Base-by-base conservation (phyloP, 2,113 vertebrate species). In the Calyptomena viridis region DNA sequence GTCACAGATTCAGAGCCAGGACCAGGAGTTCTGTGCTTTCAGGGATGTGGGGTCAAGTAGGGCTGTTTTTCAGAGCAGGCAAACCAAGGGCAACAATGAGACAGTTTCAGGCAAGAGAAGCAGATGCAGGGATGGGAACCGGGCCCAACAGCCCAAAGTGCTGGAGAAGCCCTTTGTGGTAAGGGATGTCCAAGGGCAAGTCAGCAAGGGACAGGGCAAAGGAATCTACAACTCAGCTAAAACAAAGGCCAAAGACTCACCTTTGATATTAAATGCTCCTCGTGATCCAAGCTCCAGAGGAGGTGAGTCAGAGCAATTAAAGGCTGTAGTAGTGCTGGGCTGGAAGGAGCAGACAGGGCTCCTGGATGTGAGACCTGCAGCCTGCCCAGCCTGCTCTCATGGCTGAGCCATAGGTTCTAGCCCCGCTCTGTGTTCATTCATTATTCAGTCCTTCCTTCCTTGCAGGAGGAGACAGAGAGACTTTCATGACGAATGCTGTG, bases 401-500 rank as follows among this genome's bases (percentile, higher is more conserved):
- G 89, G 80, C 42, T 13, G 13, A 82, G 71, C 30, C 4, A 0
- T 33, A 75, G 77, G 5, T 69, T 81, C 44, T 68, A 82, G 74
- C 76, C 37, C 78, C 64, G 40, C 74, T 68, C 71, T 76, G 60
- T 71, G 52, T 83, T 91, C 90, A 94, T 94, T 95, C 90, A 93
- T 95, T 90, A 92, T 94, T 93, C 88, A 92, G 88, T 62, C 47
- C 87, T 83, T 84, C 90, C 92, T 91, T 91, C 85, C 92, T 91
- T 69, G 58, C 53, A 76, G 60, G 67, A 90, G 73, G 49, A 94
- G 78, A 85, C 81, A 72, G 84, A 88, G 52, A 90, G 56, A 47
- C 76, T 95, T 94, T 92, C 91, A 72, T 87, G 86, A 92, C 95
- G 83, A 92, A 95, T 92, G 84, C 55, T 31, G 40, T 30, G 69